A percentile compares a stretch with the other conserved stretches of the same genome.
phyloP scores from a whole-genome alignment of 1,140 invertebrate genomes.

The Ridgeia piscesae region DNA sequence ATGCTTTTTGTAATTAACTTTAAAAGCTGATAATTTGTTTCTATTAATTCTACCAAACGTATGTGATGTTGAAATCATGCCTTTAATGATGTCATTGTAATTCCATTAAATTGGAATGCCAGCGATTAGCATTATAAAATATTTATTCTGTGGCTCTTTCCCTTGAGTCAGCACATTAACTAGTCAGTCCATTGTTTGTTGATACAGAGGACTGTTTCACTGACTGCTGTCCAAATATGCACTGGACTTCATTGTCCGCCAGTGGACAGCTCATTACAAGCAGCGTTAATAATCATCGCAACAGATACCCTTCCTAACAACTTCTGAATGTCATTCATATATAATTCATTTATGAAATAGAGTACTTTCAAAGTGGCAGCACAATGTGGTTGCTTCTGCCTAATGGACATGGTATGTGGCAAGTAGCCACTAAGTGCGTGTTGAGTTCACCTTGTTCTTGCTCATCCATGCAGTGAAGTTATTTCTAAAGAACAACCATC shows the following conservation, averaged over 20 bases:
- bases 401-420: not conserved
- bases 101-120: not conserved
- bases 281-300: not conserved
- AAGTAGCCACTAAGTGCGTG: not conserved
- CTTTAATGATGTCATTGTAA: not conserved
- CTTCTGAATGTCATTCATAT: not conserved
- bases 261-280: not conserved
- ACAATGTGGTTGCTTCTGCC: not conserved
- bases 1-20: not conserved
- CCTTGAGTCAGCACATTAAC: not conserved
- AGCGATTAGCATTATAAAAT: not conserved
- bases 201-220: not conserved
- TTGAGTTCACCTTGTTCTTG: not conserved
- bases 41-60: not conserved
- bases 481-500: not conserved
- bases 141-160: not conserved
- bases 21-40: not conserved
- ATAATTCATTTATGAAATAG: not conserved
- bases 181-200: not conserved
- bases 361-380: not conserved
- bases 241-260: not conserved
- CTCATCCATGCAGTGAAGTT: not conserved
- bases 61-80: not conserved
- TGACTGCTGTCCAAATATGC: not conserved
- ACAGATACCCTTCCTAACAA: not conserved